Evolutionary conservation across 1,140 invertebrate species (phyloP), one percentile per base, ranked within the genome.

Genomic region (Anastrepha obliqua): DNA sequence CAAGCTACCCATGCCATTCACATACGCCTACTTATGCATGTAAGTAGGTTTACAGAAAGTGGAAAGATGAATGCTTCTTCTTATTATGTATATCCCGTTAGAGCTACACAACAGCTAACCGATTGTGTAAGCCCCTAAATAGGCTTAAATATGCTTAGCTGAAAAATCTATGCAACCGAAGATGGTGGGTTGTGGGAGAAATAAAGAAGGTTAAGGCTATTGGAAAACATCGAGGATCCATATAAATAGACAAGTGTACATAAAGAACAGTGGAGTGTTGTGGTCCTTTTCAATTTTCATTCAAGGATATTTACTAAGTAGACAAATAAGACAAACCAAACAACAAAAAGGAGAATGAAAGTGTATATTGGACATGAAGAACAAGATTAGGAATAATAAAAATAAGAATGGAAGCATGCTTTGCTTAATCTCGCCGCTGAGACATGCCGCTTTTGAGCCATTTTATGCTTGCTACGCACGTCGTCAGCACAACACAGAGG

Each of bases 381-480:
- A 67, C 39, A 42, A 67, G 39, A 39, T 11, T 67, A 67, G 11
- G 42, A 44, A 74, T 13, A 74, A 74, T 74, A 47, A 74, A 74
- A 74, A n/a, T 7, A 15, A 74, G 29, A 29, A 29, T 29, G 29
- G 29, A 74, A 47, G 67, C 67, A 44, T 1, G 42, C 15, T 17
- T 6, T 67, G 29, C 29, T 42, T 67, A 42, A 9, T 7, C 65
- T 67, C 15, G 64, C 64, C 20, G 65, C n/a, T 42, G 65, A 29
- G 67, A 42, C 67, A 74, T 42, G 42, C 13, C 44, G 13, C 39
- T 44, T 44, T 74, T 47, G 67, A 74, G 44, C 17, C 13, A 74
- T 47, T 74, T 74, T 74, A 74, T 42, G 67, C 42, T 74, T 74
- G 44, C 67, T n/a, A 74, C 13, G 42, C 67, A 74, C 67, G 67